phyloP scores from a whole-genome alignment of 2,888 invertebrate species.

The Yponomeuta plumbellus region DNA sequence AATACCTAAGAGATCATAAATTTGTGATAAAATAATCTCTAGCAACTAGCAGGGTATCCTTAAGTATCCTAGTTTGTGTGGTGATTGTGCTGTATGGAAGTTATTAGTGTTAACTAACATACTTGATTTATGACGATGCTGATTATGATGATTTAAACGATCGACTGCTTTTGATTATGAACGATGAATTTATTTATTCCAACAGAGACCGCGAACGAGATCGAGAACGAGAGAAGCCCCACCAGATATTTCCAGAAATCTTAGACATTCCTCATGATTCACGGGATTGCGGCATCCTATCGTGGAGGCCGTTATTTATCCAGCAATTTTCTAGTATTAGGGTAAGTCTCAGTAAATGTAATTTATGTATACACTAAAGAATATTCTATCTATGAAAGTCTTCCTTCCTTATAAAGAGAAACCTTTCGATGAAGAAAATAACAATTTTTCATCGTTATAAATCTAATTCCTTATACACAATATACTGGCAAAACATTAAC shows the following conservation, averaged over 20 bases:
- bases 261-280: conserved; percentile 81
- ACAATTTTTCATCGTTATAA: not conserved
- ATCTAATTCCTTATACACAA: too few species aligned
- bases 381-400: too few species aligned
- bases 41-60: too few species aligned
- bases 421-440: not conserved
- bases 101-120: too few species aligned
- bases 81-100: too few species aligned
- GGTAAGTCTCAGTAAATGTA: conserved; percentile 67
- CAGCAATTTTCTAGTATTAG: conserved; percentile 94
- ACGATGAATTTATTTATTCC: not conserved
- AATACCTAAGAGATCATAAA: too few species aligned
- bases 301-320: conserved; percentile 89
- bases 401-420: not conserved
- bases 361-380: too few species aligned
- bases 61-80: too few species aligned
- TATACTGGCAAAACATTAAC: too few species aligned
- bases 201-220: conserved; percentile 68
- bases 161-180: not conserved
- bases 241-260: conserved; percentile 77
- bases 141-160: too few species aligned
- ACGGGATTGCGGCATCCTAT: conserved; percentile 91
- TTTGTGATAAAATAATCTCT: too few species aligned
- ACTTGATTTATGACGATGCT: too few species aligned
- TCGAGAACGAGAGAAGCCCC: conserved; percentile 77